Evolutionary conservation across 2,113 vertebrate genomes (phyloP), one percentile per base, ranked within the genome.

Genomic region (Chrysochloris asiatica): DNA sequence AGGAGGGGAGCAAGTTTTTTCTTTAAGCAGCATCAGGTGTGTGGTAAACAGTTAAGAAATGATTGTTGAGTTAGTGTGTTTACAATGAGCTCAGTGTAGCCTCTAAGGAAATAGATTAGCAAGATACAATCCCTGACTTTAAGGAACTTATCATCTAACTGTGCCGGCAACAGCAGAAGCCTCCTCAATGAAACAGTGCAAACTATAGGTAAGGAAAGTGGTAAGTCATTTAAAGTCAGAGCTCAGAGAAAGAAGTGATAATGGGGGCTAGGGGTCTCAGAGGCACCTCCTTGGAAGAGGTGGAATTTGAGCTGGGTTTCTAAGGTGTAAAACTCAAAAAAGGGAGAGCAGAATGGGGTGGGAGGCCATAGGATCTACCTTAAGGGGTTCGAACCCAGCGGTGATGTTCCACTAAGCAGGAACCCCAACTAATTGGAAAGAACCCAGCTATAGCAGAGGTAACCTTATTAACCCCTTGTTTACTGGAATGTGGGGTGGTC

Each of bases 91-190:
- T 30, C 45, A 6, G 73, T 17, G 7, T 14, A 28, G 12, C 28
- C 30, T n/a, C 33, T 17, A 28, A 3, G 21, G 69, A 73, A 56
- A 41, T 30, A 47, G 22, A 28, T 5, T 21, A 0, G 0, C n/a
- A 63, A 48, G 65, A 69, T 6, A n/a, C 2, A 5, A 41, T 30
- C 50, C 28, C 38, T n/a, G 50, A 1, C 21, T 33, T 56, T 14
- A 45, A 6, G 54, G 21, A 38, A 7, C 30, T 12, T n/a, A 13
- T 1, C 0, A 10, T n/a, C 9, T 2, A n/a, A 47, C 2, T 19
- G 56, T 33, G 56, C 21, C 28, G 30, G 56, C 52, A 59, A n/a
- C 72, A 38, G 41, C 41, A 14, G 45, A 33, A 22, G 16, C 65
- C 33, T 30, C 2, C 48, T 47, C 6, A 38, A 38, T 45, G 43